Percentiles rank a stretch among this genome's conserved stretches.
phyloP scores from a whole-genome alignment of 1,140 invertebrate species.

The Micrasema minimum region DNA sequence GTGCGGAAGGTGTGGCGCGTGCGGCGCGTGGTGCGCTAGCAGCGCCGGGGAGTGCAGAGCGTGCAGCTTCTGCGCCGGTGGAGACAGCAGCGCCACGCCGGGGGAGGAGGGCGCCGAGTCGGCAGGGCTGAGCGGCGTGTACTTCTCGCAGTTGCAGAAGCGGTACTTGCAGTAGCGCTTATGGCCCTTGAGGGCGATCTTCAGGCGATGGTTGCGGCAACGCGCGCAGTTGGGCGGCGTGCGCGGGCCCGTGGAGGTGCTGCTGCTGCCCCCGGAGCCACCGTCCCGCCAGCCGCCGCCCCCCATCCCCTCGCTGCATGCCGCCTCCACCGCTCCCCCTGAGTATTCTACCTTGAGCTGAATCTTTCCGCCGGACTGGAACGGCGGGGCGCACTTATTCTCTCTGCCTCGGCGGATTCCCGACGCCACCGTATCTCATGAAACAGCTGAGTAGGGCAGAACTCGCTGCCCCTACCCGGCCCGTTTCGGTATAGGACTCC shows the following conservation, averaged over 20 bases:
- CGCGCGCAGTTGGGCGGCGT: conserved; percentile 83
- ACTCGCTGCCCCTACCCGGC: no score
- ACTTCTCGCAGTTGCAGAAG: conserved; percentile 84
- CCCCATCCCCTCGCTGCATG: conserved; percentile 47
- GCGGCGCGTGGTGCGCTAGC: neutral
- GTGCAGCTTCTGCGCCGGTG: neutral
- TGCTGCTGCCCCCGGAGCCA: conserved; percentile 58
- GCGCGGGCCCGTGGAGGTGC: conserved; percentile 68
- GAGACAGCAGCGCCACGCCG: conserved; percentile 8
- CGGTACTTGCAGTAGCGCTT: conserved; percentile 89
- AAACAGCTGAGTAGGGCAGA: neutral
- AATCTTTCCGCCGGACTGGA: conserved; percentile 39
- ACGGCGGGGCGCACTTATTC: conserved; percentile 39
- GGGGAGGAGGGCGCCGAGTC: conserved; percentile 36
- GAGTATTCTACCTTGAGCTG: conserved; percentile 46
- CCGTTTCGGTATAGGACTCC: no score
- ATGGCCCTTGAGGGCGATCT: conserved; percentile 88
- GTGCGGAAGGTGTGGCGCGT: neutral
- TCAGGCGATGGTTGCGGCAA: conserved; percentile 87
- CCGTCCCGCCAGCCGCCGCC: conserved; percentile 54
- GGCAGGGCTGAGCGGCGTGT: conserved; percentile 59
- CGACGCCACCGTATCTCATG: neutral
- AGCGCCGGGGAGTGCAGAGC: neutral
- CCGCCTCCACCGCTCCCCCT: conserved; percentile 47
- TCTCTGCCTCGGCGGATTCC: conserved; percentile 50